Conservation (phyloP, 2,888 invertebrate species). For the Lutraria lutraria region DNA sequence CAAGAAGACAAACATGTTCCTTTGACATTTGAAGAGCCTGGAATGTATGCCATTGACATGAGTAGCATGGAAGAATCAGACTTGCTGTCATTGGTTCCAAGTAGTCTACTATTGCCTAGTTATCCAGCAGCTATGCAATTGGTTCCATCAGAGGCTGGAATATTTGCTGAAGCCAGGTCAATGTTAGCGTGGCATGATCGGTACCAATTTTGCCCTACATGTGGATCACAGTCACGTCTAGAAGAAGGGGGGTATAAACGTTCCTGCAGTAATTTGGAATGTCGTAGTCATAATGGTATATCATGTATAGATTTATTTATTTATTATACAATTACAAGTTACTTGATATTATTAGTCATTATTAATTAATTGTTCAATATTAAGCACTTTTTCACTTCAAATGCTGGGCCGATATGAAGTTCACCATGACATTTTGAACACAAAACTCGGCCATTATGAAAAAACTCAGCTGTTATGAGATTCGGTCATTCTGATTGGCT, state of each 20-base stretch:
- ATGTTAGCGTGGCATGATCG: constrained; percentile 87
- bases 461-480: no score
- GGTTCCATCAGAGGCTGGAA: constrained; percentile 81
- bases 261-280: constrained; percentile 80
- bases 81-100: constrained; percentile 63
- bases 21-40: constrained; percentile 66
- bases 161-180: constrained; percentile 86
- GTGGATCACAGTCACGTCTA: constrained; percentile 84
- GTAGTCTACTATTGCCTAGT: constrained; percentile 71
- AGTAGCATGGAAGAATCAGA: constrained; percentile 70
- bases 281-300: constrained; percentile 83
- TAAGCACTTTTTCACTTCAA: no score
- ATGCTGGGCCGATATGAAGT: no score
- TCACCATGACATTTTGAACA: no score
- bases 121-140: constrained; percentile 80
- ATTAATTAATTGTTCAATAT: no score
- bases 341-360: no score
- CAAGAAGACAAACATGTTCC: constrained; percentile 66
- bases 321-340: no score
- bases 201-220: constrained; percentile 87
- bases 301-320: no score
- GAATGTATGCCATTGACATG: constrained; percentile 84
- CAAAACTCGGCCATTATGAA: no score
- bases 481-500: no score
- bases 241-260: constrained; percentile 85